These are phyloP conservation scores for Atrina japonica DNA, from an alignment of 2,888 invertebrate genomes.

Conservation along the genomic window DNA sequence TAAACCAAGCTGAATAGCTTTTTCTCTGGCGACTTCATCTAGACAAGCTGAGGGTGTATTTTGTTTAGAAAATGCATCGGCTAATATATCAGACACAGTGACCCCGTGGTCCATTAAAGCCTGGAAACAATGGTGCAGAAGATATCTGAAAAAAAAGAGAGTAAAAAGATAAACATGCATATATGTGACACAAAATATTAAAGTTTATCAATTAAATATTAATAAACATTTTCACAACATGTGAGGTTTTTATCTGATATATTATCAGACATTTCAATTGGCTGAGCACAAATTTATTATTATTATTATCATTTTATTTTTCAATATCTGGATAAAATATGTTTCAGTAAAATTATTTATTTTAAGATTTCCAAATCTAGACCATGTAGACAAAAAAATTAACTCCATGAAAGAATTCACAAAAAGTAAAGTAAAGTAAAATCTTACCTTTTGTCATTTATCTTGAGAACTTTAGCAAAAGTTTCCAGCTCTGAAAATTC, in stretches of 20 bases:
- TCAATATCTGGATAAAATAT: no score
- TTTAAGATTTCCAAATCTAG: no score
- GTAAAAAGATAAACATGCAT: conserved; percentile 29
- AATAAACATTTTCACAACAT: background rate
- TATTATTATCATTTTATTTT: no score
- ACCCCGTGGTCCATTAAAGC: conserved; percentile 86
- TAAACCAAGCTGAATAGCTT: conserved; percentile 76
- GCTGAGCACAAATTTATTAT: no score
- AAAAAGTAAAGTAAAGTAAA: no score
- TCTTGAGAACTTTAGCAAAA: conserved; percentile 87
- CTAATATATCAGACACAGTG: conserved; percentile 82
- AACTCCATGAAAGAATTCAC: no score
- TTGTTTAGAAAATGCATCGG: conserved; percentile 72
- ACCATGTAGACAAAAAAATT: no score
- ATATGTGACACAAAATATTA: conserved; percentile 18
- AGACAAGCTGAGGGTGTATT: conserved; percentile 51
- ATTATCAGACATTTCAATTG: no score
- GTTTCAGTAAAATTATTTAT: no score
- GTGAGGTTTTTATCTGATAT: no score
- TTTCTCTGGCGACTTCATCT: conserved; percentile 59
- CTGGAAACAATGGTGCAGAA: conserved; percentile 87
- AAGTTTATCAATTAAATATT: conserved; percentile 10
- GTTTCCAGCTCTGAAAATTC: conserved; percentile 87
- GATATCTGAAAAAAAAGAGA: conserved; percentile 78
- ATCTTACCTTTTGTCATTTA: conserved; percentile 85